These are phyloP conservation scores for Geococcyx californianus DNA, from an alignment of 2,113 vertebrate genomes.

Conservation along the genomic window DNA sequence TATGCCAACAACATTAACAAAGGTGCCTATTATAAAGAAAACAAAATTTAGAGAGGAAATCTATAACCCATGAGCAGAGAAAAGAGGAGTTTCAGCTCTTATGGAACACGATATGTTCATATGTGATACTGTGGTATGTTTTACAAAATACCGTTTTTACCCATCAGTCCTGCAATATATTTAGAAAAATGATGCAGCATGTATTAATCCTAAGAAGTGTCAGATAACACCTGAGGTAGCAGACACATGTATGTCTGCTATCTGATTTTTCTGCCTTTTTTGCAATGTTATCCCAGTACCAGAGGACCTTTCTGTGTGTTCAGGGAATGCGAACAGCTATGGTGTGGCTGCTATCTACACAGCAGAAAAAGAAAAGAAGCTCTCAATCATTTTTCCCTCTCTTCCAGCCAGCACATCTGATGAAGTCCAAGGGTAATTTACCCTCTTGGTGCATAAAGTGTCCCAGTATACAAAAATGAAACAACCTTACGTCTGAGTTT, in stretches of 20 bases:
- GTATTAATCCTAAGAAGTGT: not conserved
- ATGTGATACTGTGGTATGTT: too few relatives aligned
- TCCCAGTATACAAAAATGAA: slow-evolving; percentile 22
- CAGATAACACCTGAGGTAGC: not conserved
- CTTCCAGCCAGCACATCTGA: not conserved
- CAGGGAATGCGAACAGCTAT: not conserved
- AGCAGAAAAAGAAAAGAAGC: not conserved
- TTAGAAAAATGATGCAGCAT: not conserved
- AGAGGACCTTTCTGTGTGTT: not conserved
- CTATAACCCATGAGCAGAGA: not conserved
- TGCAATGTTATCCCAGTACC: not conserved
- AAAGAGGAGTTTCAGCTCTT: not conserved
- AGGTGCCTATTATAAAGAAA: not conserved
- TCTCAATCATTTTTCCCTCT: not conserved
- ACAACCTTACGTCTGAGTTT: not conserved
- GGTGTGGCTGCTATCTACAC: not conserved
- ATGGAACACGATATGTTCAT: not conserved
- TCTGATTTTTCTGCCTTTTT: not conserved
- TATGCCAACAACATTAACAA: slow-evolving; percentile 33
- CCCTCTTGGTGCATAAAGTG: slow-evolving; percentile 48
- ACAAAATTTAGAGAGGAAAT: not conserved
- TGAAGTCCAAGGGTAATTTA: slow-evolving; percentile 24
- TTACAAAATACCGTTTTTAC: not conserved
- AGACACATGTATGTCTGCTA: not conserved
- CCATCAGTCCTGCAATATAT: not conserved